A percentile compares a stretch with the other conserved stretches of the same genome.
Evolutionary conservation across 1,140 invertebrate species (phyloP).

Genomic region (Harlomillsia oculata): DNA sequence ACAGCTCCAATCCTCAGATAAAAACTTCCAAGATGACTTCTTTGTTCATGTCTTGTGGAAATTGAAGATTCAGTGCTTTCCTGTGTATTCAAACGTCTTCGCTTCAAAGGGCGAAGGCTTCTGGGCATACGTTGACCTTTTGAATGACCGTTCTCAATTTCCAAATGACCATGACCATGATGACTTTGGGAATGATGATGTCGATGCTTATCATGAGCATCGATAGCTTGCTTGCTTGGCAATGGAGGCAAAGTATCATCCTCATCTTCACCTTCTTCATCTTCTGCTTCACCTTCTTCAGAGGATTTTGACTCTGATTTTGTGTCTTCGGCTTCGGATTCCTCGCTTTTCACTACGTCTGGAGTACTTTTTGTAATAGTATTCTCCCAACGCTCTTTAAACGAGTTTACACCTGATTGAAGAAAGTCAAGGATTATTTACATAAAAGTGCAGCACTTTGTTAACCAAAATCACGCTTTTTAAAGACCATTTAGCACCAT

Average conservation of each 20-base stretch:
- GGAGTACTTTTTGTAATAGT: background rate
- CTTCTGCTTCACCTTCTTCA: background rate
- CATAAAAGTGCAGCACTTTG: background rate
- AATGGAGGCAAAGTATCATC: constrained; percentile 1
- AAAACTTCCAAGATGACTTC: constrained; percentile 28
- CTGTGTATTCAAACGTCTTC: background rate
- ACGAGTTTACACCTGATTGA: constrained; percentile 1
- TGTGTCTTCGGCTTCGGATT: background rate
- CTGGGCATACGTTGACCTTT: too few relatives aligned
- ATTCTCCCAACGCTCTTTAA: background rate
- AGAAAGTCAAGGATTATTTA: background rate
- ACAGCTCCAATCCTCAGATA: constrained; percentile 29
- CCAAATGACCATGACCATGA: too few relatives aligned
- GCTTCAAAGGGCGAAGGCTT: too few relatives aligned
- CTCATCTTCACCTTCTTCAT: background rate
- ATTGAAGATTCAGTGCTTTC: background rate
- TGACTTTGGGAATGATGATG: too few relatives aligned
- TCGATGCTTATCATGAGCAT: too few relatives aligned
- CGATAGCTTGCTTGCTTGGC: too few relatives aligned
- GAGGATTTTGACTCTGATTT: background rate
- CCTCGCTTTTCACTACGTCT: constrained; percentile 1
- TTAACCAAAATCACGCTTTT: background rate
- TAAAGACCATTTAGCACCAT: background rate
- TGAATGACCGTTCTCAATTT: too few relatives aligned
- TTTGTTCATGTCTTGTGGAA: too few relatives aligned